Percentiles rank a stretch among this genome's conserved stretches.
Conservation (phyloP, 2,888 invertebrate species). For the Conistra vaccinii region DNA sequence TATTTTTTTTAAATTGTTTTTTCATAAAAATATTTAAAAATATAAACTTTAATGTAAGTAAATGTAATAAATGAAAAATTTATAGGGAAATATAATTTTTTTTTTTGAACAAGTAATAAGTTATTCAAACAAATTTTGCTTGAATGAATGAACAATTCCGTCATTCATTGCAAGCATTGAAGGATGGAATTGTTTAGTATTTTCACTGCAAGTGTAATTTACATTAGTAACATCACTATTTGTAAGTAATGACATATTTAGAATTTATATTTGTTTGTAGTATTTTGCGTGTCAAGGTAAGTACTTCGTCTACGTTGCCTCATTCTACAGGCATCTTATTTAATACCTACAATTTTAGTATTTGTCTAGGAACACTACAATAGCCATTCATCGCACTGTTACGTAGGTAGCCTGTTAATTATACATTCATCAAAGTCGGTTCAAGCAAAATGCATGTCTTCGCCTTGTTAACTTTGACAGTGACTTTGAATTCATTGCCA, state of each 20-base stretch:
- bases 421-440: conserved; percentile 45
- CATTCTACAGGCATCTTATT: conserved; percentile 53
- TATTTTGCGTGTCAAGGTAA: conserved; percentile 62
- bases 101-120: neutral
- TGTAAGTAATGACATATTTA: conserved; percentile 41
- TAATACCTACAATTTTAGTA: conserved; percentile 42
- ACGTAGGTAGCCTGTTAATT: conserved; percentile 46
- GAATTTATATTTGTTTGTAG: conserved; percentile 55
- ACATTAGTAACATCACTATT: conserved; percentile 36
- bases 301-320: conserved; percentile 44
- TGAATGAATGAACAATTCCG: too few species aligned
- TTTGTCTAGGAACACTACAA: conserved; percentile 55
- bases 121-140: too few species aligned
- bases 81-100: too few species aligned
- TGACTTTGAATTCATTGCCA: conserved; percentile 56
- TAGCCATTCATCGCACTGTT: conserved; percentile 53
- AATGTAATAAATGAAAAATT: too few species aligned
- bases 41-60: too few species aligned
- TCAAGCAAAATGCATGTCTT: conserved; percentile 37
- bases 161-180: neutral
- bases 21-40: too few species aligned
- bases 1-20: too few species aligned
- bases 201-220: conserved; percentile 37
- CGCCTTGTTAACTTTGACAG: conserved; percentile 54
- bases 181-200: conserved; percentile 14